Conservation (phyloP, 2,113 vertebrate species). For the Entelurus aequoreus region DNA sequence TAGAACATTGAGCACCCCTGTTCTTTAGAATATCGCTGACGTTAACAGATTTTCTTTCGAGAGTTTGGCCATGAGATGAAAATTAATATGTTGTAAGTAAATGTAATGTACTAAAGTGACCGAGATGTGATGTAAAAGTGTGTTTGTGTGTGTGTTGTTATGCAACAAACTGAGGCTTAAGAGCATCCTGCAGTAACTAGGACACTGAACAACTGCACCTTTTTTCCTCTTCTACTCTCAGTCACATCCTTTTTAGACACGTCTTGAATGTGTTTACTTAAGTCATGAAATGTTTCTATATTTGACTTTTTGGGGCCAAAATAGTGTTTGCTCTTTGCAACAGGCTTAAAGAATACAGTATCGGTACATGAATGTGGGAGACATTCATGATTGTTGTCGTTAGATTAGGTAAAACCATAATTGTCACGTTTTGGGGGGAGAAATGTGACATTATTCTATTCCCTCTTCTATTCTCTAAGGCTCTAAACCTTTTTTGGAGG, state of each 20-base stretch:
- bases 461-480: too few relatives aligned
- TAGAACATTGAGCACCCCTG: too few relatives aligned
- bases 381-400: too few relatives aligned
- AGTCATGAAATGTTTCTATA: too few relatives aligned
- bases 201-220: conserved; percentile 14
- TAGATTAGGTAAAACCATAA: too few relatives aligned
- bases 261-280: not conserved
- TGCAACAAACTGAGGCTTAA: conserved; percentile 20
- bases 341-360: not conserved
- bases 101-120: not conserved
- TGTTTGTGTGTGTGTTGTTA: not conserved
- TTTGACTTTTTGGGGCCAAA: too few relatives aligned
- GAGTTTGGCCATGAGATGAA: not conserved
- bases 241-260: conserved; percentile 28
- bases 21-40: too few relatives aligned
- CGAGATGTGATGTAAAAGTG: not conserved
- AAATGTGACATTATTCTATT: too few relatives aligned
- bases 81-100: not conserved
- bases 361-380: too few relatives aligned
- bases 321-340: not conserved
- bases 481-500: too few relatives aligned
- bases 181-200: conserved; percentile 26
- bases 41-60: not conserved
- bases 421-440: too few relatives aligned
- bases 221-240: conserved; percentile 14